Evolutionary conservation across 2,797 vertebrate genomes (phyloP).

Genomic region (Hippopotamyrus pictus): DNA sequence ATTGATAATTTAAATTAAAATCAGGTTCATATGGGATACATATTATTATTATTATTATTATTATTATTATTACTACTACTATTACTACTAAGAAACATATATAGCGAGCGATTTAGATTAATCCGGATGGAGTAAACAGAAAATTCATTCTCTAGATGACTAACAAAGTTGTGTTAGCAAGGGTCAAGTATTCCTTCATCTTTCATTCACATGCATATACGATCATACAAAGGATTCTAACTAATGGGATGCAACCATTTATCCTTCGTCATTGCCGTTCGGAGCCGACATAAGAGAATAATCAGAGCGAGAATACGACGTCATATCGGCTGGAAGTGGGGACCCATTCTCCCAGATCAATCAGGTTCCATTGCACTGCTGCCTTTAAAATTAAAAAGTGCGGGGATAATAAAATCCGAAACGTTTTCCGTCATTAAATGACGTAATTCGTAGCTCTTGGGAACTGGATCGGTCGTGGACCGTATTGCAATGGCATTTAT

Average conservation of each 20-base stretch:
- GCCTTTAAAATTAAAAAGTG: not conserved
- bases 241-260: not conserved
- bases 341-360: not conserved
- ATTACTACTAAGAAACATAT: not conserved
- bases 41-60: not conserved
- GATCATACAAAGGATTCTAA: not conserved
- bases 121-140: not conserved
- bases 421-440: constrained; percentile 8
- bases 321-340: not conserved
- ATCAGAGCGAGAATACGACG: not conserved
- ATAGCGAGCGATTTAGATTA: not conserved
- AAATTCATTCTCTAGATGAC: not conserved
- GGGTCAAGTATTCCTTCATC: not conserved
- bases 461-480: constrained; percentile 26
- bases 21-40: not conserved
- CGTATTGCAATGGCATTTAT: constrained; percentile 13
- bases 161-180: not conserved
- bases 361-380: not conserved
- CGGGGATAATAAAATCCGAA: not conserved
- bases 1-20: not conserved
- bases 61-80: not conserved
- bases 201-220: not conserved
- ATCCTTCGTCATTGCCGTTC: not conserved
- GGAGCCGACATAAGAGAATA: not conserved
- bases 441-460: constrained; percentile 23